Conservation (phyloP, 2,113 vertebrate genomes). For the Butorides virescens region DNA sequence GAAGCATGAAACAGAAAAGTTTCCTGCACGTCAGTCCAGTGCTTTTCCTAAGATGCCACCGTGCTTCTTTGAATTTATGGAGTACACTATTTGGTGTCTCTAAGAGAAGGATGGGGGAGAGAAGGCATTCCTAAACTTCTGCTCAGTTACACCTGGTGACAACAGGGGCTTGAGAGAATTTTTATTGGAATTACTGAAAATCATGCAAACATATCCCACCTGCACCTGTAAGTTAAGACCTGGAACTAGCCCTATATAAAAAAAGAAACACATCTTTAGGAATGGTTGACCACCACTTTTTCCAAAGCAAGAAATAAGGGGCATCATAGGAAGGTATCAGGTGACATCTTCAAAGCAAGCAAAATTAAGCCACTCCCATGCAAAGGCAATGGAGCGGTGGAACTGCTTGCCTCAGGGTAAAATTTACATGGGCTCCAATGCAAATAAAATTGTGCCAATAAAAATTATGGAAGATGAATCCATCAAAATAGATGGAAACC, state of each 20-base stretch:
- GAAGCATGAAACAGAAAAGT: not conserved
- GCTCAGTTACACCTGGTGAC: not conserved
- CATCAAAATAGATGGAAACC: not conserved
- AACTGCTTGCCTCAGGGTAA: not conserved
- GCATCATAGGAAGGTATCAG: not conserved
- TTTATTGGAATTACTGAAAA: not conserved
- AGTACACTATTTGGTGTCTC: not conserved
- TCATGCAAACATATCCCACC: not conserved
- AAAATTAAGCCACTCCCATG: not conserved
- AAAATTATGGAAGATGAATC: not conserved
- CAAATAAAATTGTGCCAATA: not conserved
- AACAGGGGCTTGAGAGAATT: not conserved
- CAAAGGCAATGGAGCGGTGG: not conserved
- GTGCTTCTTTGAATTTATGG: not conserved
- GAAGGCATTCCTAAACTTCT: not conserved
- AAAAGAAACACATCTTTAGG: not conserved
- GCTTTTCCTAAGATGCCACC: not conserved
- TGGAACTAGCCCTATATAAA: not conserved
- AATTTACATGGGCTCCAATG: not conserved
- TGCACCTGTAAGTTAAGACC: not conserved
- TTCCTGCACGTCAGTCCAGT: not conserved
- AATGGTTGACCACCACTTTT: not conserved
- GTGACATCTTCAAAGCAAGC: not conserved
- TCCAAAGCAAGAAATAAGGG: not conserved
- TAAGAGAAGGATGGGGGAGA: not conserved